These are phyloP conservation scores for Adela reaumurella DNA, from an alignment of 2,888 invertebrate species.

Conservation along the genomic window DNA sequence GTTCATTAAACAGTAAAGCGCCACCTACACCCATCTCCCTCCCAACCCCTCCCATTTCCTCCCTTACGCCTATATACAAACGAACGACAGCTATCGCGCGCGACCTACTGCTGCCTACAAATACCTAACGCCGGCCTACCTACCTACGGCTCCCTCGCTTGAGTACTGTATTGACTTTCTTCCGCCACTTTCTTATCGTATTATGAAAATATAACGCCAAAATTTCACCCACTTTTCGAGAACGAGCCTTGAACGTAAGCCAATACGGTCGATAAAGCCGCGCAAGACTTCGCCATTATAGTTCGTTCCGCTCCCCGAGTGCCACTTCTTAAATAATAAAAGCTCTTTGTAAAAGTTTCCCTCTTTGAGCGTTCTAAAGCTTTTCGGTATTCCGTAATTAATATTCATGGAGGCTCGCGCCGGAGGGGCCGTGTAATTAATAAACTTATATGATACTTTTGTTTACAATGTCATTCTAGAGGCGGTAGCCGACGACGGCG, in stretches of 20 bases:
- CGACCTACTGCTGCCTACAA: no score
- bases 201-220: conserved; percentile 38
- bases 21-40: not conserved
- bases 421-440: conserved; percentile 54
- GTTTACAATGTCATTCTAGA: conserved; percentile 52
- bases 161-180: conserved; percentile 54
- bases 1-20: not conserved
- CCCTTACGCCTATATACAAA: not conserved
- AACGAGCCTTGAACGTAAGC: no score
- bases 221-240: conserved; percentile 13
- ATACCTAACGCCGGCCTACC: no score
- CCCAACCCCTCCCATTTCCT: not conserved
- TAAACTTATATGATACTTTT: conserved; percentile 59
- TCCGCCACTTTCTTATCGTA: conserved; percentile 52
- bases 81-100: not conserved
- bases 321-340: conserved; percentile 56
- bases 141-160: conserved; percentile 26
- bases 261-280: no score
- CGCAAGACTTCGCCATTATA: no score
- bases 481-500: conserved; percentile 25
- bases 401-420: conserved; percentile 53
- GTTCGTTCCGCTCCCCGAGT: conserved; percentile 44
- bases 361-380: conserved; percentile 54
- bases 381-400: conserved; percentile 55
- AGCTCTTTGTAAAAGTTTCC: conserved; percentile 57